Conservation (phyloP, 2,888 invertebrate species). For the Nebria salina region DNA sequence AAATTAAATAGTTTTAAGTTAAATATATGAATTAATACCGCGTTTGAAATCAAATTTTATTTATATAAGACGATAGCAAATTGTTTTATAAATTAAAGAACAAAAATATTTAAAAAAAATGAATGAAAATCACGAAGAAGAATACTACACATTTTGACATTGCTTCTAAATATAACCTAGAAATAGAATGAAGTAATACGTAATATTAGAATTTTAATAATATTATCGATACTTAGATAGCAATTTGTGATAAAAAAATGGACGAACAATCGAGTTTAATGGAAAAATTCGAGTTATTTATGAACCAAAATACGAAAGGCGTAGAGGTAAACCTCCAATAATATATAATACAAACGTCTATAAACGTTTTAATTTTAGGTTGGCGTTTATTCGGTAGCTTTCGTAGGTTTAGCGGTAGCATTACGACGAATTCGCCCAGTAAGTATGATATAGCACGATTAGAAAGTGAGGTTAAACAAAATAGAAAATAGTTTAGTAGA, state of each 20-base stretch:
- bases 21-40: no score
- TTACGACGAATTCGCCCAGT: constrained; percentile 67
- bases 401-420: constrained; percentile 63
- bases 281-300: constrained; percentile 55
- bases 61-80: no score
- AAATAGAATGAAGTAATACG: constrained; percentile 46
- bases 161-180: constrained; percentile 19
- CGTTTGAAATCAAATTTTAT: no score
- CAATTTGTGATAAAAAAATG: constrained; percentile 49
- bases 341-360: neutral
- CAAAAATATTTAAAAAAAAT: neutral
- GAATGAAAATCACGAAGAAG: neutral
- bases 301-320: constrained; percentile 60
- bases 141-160: neutral
- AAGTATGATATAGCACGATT: constrained; percentile 54
- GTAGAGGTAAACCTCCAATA: constrained; percentile 57
- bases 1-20: no score
- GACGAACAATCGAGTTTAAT: constrained; percentile 55
- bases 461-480: constrained; percentile 22
- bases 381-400: constrained; percentile 66
- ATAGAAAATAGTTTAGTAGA: constrained; percentile 58
- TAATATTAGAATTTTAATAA: constrained; percentile 43
- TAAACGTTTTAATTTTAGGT: constrained; percentile 58
- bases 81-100: no score
- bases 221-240: constrained; percentile 34